phyloP scores from a whole-genome alignment of 2,888 invertebrate genomes.

The Arge pagana region DNA sequence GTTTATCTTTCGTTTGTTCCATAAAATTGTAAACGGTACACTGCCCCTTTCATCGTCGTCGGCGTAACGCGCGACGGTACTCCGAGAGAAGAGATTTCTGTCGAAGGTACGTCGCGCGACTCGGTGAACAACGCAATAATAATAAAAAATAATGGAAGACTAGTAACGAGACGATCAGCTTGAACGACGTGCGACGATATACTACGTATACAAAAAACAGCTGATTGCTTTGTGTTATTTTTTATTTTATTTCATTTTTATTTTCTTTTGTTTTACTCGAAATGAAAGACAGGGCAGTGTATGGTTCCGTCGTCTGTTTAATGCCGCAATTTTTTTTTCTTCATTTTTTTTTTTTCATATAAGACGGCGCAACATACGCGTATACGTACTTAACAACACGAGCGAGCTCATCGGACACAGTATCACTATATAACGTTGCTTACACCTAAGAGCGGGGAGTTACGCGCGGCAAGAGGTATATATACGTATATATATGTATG shows the following conservation, averaged over 20 bases:
- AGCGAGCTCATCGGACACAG: slow-evolving; percentile 14
- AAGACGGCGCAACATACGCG: neutral
- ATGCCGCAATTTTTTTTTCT: neutral
- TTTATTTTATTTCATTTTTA: neutral
- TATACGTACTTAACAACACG: slow-evolving; percentile 2
- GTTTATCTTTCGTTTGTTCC: slow-evolving; percentile 22
- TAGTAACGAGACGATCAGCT: slow-evolving; percentile 14
- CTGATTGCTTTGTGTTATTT: neutral
- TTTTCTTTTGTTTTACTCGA: neutral
- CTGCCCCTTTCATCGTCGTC: slow-evolving; percentile 35
- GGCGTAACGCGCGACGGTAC: slow-evolving; percentile 2
- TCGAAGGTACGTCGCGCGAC: too few relatives aligned
- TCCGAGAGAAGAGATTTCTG: neutral
- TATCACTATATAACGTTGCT: slow-evolving; percentile 29
- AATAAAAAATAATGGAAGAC: slow-evolving; percentile 10
- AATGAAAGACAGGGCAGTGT: neutral
- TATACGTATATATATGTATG: slow-evolving; percentile 16
- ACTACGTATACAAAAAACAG: neutral
- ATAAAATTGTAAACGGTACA: slow-evolving; percentile 28
- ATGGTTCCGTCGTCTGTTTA: neutral
- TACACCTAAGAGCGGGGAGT: slow-evolving; percentile 55
- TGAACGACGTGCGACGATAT: too few relatives aligned
- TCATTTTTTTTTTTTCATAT: neutral
- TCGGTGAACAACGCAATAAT: neutral
- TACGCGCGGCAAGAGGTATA: slow-evolving; percentile 39